Base-by-base conservation (phyloP, 1,140 invertebrate species). In the Cydia strobilella region DNA sequence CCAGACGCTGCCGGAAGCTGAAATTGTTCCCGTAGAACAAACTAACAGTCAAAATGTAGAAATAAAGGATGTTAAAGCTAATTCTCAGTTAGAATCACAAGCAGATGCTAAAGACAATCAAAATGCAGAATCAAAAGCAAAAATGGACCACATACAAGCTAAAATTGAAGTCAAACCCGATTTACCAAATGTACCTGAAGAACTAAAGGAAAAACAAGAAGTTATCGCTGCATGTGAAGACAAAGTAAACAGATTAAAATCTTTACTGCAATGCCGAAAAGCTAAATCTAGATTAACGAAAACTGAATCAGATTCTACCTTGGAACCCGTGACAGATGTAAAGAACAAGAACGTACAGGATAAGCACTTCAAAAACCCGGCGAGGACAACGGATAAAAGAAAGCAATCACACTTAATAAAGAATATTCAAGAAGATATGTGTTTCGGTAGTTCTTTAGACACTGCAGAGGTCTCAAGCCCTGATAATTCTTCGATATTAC, bases 171-270 rank as follows among this genome's bases (percentile, higher is more conserved):
- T 18, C 4, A 75, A 78, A 72, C 42, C 72, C 25, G 75, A 62
- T 59, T 5, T 39, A 42, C 10, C 13, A n/a, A 20, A n/a, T 51
- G 13, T 23, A n/a, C 18, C 27, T 12, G 23, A 18, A 13, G 73
- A 65, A 74, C 2, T 15, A 25, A 65, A 48, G 63, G 31, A 77
- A 25, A 82, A 81, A 13, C 77, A 75, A 48, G 73, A 88, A 72
- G 66, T 88, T 71, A 80, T 90, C 6, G 65, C 79, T n/a, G 82
- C 88, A 2, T 91, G 90, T 82, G 88, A 91, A 72, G 87, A 89
- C 54, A 91, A 91, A 82, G 69, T 91, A 18, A 81, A 73, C 25
- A 85, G 84, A 77, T 69, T 90, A n/a, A 90, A 90, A 79, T 80
- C 82, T 0, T 76, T 90, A 13, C 72, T 92, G 18, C 77, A 85